phyloP scores from a whole-genome alignment of 2,888 invertebrate species.

The Eurytoma adleriae region DNA sequence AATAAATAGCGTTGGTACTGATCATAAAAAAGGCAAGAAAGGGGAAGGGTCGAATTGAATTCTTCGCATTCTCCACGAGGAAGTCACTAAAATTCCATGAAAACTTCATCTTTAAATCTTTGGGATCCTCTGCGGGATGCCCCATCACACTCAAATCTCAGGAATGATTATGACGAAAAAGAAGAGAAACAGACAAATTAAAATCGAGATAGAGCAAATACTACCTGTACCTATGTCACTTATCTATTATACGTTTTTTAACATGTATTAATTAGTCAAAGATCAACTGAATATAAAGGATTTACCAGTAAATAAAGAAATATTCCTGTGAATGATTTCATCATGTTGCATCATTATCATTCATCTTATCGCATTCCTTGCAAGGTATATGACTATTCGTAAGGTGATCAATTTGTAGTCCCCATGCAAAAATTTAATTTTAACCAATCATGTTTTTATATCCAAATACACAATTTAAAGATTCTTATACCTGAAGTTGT shows the following conservation, averaged over 20 bases:
- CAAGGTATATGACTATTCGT: too few relatives aligned
- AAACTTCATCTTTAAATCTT: slow-evolving; percentile 44
- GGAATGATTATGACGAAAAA: slow-evolving; percentile 27
- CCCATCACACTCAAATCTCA: neutral
- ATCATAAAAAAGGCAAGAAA: too few relatives aligned
- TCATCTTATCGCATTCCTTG: neutral
- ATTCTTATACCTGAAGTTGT: too few relatives aligned
- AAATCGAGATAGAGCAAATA: neutral
- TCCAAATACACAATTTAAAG: too few relatives aligned
- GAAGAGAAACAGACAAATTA: slow-evolving; percentile 9
- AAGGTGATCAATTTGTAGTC: too few relatives aligned
- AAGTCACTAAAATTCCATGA: slow-evolving; percentile 39
- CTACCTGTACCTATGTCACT: neutral
- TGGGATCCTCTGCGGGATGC: neutral
- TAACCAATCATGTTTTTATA: too few relatives aligned
- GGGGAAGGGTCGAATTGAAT: slow-evolving; percentile 2
- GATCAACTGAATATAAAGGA: too few relatives aligned
- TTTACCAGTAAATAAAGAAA: too few relatives aligned
- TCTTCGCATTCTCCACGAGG: slow-evolving; percentile 9
- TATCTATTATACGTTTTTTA: too few relatives aligned
- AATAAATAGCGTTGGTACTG: neutral
- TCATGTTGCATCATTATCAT: too few relatives aligned
- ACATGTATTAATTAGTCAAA: slow-evolving; percentile 11
- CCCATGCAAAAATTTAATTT: too few relatives aligned
- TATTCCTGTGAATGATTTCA: too few relatives aligned